phyloP scores from a whole-genome alignment of 2,113 vertebrate genomes.

The Microtus richardsoni region DNA sequence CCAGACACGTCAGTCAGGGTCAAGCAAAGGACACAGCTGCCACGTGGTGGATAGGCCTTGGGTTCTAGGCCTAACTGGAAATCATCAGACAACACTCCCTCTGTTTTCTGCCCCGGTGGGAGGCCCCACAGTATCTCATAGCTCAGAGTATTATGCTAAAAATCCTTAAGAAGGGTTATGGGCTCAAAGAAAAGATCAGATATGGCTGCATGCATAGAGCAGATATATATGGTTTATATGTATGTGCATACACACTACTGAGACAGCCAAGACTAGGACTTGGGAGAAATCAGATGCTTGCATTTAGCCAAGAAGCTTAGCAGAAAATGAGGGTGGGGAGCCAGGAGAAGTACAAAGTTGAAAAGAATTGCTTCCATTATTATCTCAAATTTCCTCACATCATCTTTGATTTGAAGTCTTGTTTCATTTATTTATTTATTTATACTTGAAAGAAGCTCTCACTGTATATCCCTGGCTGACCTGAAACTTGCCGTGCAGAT shows the following conservation, averaged over 20 bases:
- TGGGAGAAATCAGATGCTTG: not conserved
- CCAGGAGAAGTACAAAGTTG: not conserved
- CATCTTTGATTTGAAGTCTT: not conserved
- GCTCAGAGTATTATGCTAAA: not conserved
- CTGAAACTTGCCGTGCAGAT: not conserved
- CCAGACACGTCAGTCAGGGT: not conserved
- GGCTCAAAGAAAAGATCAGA: not conserved
- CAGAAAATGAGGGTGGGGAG: not conserved
- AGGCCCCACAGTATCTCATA: too few species aligned
- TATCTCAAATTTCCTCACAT: constrained; percentile 13
- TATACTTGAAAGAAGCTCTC: not conserved
- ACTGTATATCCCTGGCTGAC: not conserved
- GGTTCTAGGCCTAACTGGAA: not conserved
- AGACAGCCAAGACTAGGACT: not conserved
- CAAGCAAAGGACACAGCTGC: not conserved
- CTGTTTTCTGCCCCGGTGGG: not conserved
- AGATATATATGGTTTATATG: not conserved
- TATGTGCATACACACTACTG: not conserved
- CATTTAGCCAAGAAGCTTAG: not conserved
- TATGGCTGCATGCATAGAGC: not conserved
- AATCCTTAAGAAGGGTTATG: not conserved
- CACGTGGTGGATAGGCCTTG: not conserved
- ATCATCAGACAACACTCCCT: not conserved
- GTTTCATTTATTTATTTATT: not conserved
- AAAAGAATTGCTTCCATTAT: not conserved